Percentiles rank a stretch among this genome's conserved stretches.
Conservation (phyloP, 1,140 invertebrate species). For the Palaemon carinicauda region DNA sequence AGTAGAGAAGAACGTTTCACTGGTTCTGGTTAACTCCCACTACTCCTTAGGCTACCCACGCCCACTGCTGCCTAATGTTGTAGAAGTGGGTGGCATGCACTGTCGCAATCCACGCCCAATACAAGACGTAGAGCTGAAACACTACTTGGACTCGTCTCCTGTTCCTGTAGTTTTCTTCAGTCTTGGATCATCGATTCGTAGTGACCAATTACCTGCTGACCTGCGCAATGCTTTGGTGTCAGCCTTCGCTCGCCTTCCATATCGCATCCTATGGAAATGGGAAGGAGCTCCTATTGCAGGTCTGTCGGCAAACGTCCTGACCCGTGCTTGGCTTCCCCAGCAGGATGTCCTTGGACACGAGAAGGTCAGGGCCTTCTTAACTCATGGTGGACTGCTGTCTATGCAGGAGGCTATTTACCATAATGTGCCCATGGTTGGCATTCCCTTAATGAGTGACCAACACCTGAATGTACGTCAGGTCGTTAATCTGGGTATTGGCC, state of each 20-base stretch:
- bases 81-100: constrained; percentile 73
- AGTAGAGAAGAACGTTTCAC: constrained; percentile 66
- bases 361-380: constrained; percentile 70
- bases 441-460: constrained; percentile 76
- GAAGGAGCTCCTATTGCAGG: constrained; percentile 46
- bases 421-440: constrained; percentile 75
- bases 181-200: constrained; percentile 53
- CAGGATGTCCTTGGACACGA: constrained; percentile 60
- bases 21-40: constrained; percentile 71
- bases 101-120: constrained; percentile 62
- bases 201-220: constrained; percentile 41
- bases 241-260: constrained; percentile 56
- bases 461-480: constrained; percentile 61
- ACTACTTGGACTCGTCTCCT: constrained; percentile 40
- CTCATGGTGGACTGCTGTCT: constrained; percentile 76
- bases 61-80: constrained; percentile 66
- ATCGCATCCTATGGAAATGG: constrained; percentile 60
- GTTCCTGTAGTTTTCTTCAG: constrained; percentile 54
- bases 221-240: constrained; percentile 29
- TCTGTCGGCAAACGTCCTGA: constrained; percentile 57
- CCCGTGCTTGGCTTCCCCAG: constrained; percentile 59
- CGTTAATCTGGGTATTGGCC: constrained; percentile 68
- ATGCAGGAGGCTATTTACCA: constrained; percentile 76
- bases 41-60: constrained; percentile 67
- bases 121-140: constrained; percentile 37